Conservation (phyloP, 1,140 invertebrate genomes). For the Leptinotarsa undecemlineata region DNA sequence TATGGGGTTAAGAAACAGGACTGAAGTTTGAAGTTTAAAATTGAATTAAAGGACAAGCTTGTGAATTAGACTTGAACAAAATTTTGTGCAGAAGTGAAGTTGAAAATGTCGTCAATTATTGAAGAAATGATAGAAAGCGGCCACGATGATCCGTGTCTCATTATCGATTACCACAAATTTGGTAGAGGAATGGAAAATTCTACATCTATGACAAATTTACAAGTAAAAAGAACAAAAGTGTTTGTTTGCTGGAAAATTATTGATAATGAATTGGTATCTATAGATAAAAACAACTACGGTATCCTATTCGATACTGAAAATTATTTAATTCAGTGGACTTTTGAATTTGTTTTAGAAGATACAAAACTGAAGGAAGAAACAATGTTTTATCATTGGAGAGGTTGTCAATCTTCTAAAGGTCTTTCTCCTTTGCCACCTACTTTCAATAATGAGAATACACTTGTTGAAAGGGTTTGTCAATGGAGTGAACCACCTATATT, state of each 20-base stretch:
- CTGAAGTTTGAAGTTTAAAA: no score
- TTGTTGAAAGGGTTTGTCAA: slow-evolving; percentile 40
- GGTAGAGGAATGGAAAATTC: slow-evolving; percentile 10
- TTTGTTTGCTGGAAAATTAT: slow-evolving; percentile 37
- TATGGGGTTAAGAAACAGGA: no score
- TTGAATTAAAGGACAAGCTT: no score
- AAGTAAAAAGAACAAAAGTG: slow-evolving; percentile 30
- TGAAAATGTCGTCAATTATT: not conserved
- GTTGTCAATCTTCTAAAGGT: slow-evolving; percentile 35
- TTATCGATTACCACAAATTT: slow-evolving; percentile 27
- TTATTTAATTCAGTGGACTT: slow-evolving; percentile 39
- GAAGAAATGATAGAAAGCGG: not conserved
- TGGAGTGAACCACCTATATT: slow-evolving; percentile 43
- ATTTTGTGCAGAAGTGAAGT: no score
- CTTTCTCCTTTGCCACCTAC: slow-evolving; percentile 37
- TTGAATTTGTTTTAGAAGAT: slow-evolving; percentile 32
- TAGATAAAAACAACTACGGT: slow-evolving; percentile 16
- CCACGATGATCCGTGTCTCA: slow-evolving; percentile 19
- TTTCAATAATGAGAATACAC: slow-evolving; percentile 33
- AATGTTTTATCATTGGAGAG: slow-evolving; percentile 41
- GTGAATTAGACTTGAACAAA: no score
- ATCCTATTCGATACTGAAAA: slow-evolving; percentile 34
- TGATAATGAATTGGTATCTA: slow-evolving; percentile 25
- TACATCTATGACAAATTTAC: slow-evolving; percentile 8
- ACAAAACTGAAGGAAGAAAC: slow-evolving; percentile 21